Evolutionary conservation across 2,888 invertebrate genomes (phyloP), one percentile per base, ranked within the genome.

Genomic region (Athripsodes cinereus): DNA sequence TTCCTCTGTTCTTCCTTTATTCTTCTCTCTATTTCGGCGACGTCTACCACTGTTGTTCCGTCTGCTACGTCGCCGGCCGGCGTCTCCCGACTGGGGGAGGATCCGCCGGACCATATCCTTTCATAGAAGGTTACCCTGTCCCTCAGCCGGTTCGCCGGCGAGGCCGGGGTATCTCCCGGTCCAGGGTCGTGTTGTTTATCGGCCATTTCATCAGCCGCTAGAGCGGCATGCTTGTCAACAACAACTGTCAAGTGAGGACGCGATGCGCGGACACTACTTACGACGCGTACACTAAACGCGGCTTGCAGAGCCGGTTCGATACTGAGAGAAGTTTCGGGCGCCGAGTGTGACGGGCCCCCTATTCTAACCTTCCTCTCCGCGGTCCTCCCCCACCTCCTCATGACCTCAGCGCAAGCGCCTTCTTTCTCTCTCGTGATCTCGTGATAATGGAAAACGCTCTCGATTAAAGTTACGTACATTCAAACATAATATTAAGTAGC

Each of bases 51-150:
- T 20, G 74, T 71, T 60, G 74, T 71, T 52, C 72, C 68, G 68
- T 79, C 72, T 64, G 69, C 66, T 69, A 74, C 64, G 67, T 74
- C 68, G 57, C 68, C 72, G 64, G 72, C 68, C 63, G 76, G 70
- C 2, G 55, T 54, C 53, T 68, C 72, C 64, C 72, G 67, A 62
- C 76, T 70, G 18, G 57, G 57, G 40, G 60, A 49, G 34, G 67
- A 66, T 47, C 69, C 65, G 21, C 85, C 83, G 61, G 83, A 80
- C 87, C 88, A 89, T 64, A 89, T 83, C 75, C 86, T 86, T 72
- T 91, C 91, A 74, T 88, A 91, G 71, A 89, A 88, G 66, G 81
- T 84, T 66, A 91, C 90, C 66, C 88, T 84, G 68, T 89, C 86
- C 63, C 83, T 81, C 61, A 90, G 80, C 59, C 74, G 73, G 69